A percentile compares a stretch with the other conserved stretches of the same genome.
Conservation (phyloP, 2,888 invertebrate genomes). For the Prosapia bicincta region DNA sequence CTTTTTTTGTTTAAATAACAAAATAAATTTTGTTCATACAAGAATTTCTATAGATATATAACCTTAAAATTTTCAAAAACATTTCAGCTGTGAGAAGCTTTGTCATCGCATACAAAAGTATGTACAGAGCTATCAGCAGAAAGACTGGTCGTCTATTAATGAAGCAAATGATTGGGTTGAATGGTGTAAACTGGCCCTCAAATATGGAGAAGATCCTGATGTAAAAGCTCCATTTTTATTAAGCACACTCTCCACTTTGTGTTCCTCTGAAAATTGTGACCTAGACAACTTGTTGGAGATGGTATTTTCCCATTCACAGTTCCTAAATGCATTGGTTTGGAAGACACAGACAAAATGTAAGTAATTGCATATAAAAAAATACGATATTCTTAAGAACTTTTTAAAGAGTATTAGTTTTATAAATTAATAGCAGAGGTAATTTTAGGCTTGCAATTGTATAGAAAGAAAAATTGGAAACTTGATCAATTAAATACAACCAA, state of each 20-base stretch:
- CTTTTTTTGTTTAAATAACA: too few species aligned
- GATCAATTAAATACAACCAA: too few species aligned
- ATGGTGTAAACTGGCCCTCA: conserved; percentile 13
- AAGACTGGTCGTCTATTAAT: not conserved
- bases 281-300: conserved; percentile 61
- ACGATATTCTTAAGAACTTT: too few species aligned
- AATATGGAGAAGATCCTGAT: conserved; percentile 16
- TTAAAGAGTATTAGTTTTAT: too few species aligned
- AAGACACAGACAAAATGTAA: conserved; percentile 43
- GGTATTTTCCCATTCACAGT: conserved; percentile 73
- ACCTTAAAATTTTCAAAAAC: too few species aligned
- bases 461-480: too few species aligned
- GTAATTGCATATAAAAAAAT: too few species aligned
- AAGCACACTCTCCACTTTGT: conserved; percentile 3
- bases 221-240: conserved; percentile 7
- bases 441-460: too few species aligned
- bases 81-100: not conserved
- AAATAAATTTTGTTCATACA: too few species aligned
- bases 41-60: too few species aligned
- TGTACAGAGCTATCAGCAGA: not conserved
- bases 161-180: not conserved
- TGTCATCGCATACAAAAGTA: not conserved
- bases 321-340: conserved; percentile 64
- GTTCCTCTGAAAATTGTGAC: not conserved
- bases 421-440: too few species aligned